These are phyloP conservation scores for Agrotis clavis DNA, from an alignment of 2,888 invertebrate species.

Conservation along the genomic window DNA sequence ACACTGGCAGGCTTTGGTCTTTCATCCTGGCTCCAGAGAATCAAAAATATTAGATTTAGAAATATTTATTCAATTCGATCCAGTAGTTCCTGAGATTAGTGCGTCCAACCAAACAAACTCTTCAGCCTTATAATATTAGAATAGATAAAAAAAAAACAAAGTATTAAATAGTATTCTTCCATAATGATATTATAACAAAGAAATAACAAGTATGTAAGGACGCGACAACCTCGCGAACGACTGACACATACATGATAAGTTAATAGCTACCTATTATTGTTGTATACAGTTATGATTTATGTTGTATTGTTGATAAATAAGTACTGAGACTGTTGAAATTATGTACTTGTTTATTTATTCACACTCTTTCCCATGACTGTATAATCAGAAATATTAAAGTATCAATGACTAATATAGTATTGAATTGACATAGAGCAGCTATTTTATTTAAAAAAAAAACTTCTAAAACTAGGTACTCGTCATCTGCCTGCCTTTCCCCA, in stretches of 20 bases:
- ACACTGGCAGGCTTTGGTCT: no score
- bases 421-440: no score
- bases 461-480: no score
- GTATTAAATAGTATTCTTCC: slow-evolving; percentile 2
- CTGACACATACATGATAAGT: slow-evolving; percentile 34
- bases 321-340: slow-evolving; percentile 4
- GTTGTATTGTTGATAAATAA: slow-evolving; percentile 26
- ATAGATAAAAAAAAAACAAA: not conserved
- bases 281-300: slow-evolving; percentile 9
- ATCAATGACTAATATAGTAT: no score
- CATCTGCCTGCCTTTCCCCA: no score
- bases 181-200: slow-evolving; percentile 32
- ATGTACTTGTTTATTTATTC: not conserved
- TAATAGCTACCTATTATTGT: slow-evolving; percentile 5
- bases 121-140: no score
- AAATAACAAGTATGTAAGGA: slow-evolving; percentile 15
- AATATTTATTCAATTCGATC: no score
- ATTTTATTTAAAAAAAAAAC: no score
- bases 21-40: no score
- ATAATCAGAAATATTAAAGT: not conserved
- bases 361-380: not conserved
- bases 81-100: no score
- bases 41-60: no score
- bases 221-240: slow-evolving; percentile 26
- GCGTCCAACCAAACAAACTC: no score